Conservation (phyloP, 2,113 vertebrate genomes). For the Ophthalmolycus amberensis region DNA sequence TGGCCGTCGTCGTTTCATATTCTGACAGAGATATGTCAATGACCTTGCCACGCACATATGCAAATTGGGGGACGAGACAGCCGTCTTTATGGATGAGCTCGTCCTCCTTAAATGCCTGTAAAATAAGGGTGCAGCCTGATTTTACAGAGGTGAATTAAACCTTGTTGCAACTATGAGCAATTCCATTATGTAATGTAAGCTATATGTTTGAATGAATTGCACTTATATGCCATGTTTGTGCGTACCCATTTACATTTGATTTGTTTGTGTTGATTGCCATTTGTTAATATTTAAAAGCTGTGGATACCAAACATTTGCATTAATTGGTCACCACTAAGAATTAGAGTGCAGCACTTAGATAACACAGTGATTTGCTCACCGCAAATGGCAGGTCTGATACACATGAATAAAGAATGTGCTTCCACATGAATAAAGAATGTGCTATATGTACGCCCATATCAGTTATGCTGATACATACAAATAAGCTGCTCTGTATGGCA, state of each 20-base stretch:
- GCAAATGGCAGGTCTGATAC: neutral
- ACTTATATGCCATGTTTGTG: neutral
- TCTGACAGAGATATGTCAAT: slow-evolving; percentile 68
- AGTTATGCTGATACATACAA: neutral
- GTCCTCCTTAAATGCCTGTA: slow-evolving; percentile 32
- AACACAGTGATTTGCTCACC: neutral
- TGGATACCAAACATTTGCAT: neutral
- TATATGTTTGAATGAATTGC: neutral
- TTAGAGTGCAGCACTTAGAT: neutral
- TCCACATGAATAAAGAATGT: neutral
- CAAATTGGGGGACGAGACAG: slow-evolving; percentile 43
- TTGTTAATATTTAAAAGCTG: neutral
- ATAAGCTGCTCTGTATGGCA: neutral
- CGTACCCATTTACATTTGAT: neutral
- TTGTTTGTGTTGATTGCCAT: neutral
- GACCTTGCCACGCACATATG: slow-evolving; percentile 43
- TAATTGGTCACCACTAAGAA: neutral
- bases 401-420: neutral
- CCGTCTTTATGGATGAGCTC: slow-evolving; percentile 50
- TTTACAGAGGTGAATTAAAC: neutral
- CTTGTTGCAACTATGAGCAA: neutral
- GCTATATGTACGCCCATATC: neutral
- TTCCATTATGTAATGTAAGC: neutral
- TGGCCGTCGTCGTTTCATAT: slow-evolving; percentile 54
- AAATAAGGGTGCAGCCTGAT: slow-evolving; percentile 14